Base-by-base conservation (phyloP, 2,797 vertebrate genomes). In the Denticeps clupeoides region DNA sequence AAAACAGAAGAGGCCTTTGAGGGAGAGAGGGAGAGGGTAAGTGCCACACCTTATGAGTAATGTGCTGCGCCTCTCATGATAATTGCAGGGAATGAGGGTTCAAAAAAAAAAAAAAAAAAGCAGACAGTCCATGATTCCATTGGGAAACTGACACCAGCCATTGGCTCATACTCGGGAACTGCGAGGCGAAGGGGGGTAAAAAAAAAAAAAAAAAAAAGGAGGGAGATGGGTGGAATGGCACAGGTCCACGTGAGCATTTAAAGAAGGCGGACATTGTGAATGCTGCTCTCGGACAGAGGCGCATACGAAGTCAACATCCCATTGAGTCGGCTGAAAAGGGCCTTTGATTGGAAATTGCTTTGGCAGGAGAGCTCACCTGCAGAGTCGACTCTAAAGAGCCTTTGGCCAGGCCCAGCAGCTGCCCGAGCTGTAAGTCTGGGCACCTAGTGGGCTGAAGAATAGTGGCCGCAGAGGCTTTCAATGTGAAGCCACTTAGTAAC, bases 401-500 rank as follows among this genome's bases (percentile, higher is more conserved):
- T 82, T 85, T 84, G 80, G 80, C 69, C 73, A 71, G 63, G 69
- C 76, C 58, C 84, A 84, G 84, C 87, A 88, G 87, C 87, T 89
- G 87, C 81, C 82, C 79, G 79, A 82, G 84, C 84, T 84, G 81
- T 84, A 79, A 79, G 81, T 79, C 84, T 81, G 77, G 73, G 84
- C 81, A 85, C 86, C 85, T 81, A 62, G 79, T 73, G 84, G 82
- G 83, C 71, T 44, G 58, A 75, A 86, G 82, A 88, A 84, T 78
- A 75, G 81, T 44, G 37, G 68, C 79, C 45, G 63, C 72, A 68
- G 78, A 82, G 77, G 73, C 63, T 82, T 84, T 86, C 82, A 85
- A 82, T 83, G 83, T 78, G 75, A 83, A 82, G 84, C 86, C 84
- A 81, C 85, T 86, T 80, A 84, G 84, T 84, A 86, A 84, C 85